Evolutionary conservation across 2,797 vertebrate genomes (phyloP), one percentile per base, ranked within the genome.

Genomic region (Pteropus rufus): DNA sequence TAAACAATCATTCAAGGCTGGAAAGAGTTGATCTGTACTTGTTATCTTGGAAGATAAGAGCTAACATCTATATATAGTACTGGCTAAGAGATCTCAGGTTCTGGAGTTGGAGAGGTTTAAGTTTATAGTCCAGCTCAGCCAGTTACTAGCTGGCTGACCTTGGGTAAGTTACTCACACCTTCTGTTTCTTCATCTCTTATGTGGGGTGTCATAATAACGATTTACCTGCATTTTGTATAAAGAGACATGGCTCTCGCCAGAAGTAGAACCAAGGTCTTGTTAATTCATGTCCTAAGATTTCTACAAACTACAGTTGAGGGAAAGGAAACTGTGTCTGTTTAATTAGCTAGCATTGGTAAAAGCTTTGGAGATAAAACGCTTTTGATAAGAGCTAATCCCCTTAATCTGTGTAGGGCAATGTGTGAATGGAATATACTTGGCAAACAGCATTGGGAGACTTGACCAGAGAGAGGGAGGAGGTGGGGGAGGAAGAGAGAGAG

Each of bases 311-410:
- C 8, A 46, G 76, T 52, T 6, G 24, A 92, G 89, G 62, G 79
- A 49, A 67, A 79, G 87, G 72, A 70, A n/a, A 10, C 39, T 29
- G 1, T 77, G 52, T 62, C 36, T 70, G 56, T 62, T 94, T 95
- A 80, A 72, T 85, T 93, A 86, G 77, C 82, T 65, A 62, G 23
- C 52, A 39, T 88, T 34, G 36, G 39, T 64, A 24, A 67, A 73
- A 52, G 34, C 64, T 86, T 91, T 75, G 56, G 89, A 90, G 77
- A 76, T 15, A 31, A 18, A 92, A 31, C 81, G 11, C 34, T 92
- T 54, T 90, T 14, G 2, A 11, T 79, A 64, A 82, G 24, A 41
- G 41, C 7, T 26, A 80, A 80, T 46, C 52, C 82, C 16, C 24
- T 39, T 83, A 64, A 60, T 85, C 85, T 64, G 26, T 23, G 2